Conservation (phyloP, 2,888 invertebrate species). For the Drosophila ezoana region DNA sequence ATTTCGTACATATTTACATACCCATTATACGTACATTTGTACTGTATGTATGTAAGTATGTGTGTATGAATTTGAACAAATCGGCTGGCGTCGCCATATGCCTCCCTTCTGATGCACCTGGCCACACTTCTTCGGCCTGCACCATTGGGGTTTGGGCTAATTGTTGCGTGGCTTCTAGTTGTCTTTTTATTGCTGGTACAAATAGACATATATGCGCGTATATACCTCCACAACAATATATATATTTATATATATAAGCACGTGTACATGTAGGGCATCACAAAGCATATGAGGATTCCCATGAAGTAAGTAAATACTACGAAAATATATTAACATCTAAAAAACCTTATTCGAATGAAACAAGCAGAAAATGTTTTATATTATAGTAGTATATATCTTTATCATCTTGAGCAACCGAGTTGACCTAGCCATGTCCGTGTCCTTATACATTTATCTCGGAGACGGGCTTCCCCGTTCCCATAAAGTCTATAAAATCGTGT, state of each 20-base stretch:
- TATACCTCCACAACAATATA: not conserved
- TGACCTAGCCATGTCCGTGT: too few species aligned
- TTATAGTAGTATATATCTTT: too few species aligned
- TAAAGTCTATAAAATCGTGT: too few species aligned
- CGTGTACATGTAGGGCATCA: not conserved
- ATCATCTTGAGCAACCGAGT: too few species aligned
- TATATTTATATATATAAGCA: not conserved
- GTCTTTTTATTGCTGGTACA: slow-evolving; percentile 15
- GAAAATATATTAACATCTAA: too few species aligned
- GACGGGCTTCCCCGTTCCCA: too few species aligned
- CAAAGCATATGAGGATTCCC: too few species aligned
- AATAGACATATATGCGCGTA: too few species aligned
- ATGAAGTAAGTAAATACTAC: not conserved
- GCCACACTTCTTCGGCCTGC: slow-evolving; percentile 3
- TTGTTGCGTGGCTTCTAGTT: slow-evolving; percentile 39
- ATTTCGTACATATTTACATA: not conserved
- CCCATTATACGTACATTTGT: not conserved
- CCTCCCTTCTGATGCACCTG: slow-evolving; percentile 1
- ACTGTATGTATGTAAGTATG: not conserved
- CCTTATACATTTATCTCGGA: too few species aligned
- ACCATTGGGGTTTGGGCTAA: slow-evolving; percentile 19
- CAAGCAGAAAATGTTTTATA: too few species aligned
- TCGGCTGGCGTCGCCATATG: slow-evolving; percentile 8
- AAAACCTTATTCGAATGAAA: too few species aligned
- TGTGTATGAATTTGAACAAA: slow-evolving; percentile 1